A percentile compares a stretch with the other conserved stretches of the same genome.
These are phyloP conservation scores for Nephila pilipes DNA, from an alignment of 1,140 invertebrate species.

Conservation along the genomic window DNA sequence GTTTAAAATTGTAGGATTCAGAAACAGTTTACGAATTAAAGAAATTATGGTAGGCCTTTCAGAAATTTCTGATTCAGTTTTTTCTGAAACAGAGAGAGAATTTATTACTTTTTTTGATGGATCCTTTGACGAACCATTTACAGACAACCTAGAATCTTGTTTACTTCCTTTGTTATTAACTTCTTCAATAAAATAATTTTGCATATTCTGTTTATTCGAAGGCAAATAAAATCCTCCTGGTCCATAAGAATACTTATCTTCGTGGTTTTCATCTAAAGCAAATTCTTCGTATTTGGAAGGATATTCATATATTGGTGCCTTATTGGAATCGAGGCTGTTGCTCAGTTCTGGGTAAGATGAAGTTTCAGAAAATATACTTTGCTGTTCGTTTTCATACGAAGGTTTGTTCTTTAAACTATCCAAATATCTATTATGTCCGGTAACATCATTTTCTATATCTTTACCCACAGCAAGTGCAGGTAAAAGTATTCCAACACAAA, in stretches of 20 bases:
- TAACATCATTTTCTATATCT: neutral
- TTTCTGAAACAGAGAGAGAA: neutral
- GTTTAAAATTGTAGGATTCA: neutral
- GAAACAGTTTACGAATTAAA: neutral
- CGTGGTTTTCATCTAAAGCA: neutral
- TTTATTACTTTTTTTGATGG: neutral
- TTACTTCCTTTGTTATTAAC: neutral
- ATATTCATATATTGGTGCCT: neutral
- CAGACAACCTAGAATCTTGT: neutral
- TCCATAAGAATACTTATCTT: neutral
- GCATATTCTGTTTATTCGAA: neutral
- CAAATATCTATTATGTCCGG: neutral
- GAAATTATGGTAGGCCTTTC: neutral
- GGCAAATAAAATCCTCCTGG: constrained; percentile 11
- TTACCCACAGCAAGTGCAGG: neutral
- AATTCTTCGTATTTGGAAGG: constrained; percentile 12
- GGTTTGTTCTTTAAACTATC: neutral
- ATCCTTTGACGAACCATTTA: neutral
- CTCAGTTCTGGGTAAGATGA: neutral
- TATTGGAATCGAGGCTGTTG: neutral
- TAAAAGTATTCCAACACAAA: neutral
- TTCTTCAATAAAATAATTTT: constrained; percentile 4
- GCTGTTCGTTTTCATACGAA: neutral
- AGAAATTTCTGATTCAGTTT: neutral
- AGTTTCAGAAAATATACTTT: neutral